Evolutionary conservation across 2,888 invertebrate species (phyloP), one percentile per base, ranked within the genome.

Genomic region (Trichogramma evanescens): DNA sequence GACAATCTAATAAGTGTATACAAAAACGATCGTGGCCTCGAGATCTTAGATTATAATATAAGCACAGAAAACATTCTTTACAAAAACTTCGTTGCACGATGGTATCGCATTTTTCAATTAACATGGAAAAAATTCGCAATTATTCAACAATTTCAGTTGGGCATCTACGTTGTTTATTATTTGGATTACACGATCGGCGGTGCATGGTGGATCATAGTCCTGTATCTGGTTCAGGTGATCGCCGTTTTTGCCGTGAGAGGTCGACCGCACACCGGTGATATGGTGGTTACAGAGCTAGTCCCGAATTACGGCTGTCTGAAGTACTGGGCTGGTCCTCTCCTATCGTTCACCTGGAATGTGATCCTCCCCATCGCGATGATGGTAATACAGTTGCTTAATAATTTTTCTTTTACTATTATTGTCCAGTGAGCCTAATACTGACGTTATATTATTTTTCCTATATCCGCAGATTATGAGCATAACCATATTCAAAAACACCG

Each of bases 341-440:
- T 91, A 38, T 89, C 90, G 4, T 91, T 94, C 73, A 88, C 88
- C 0, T 95, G 94, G 94, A 94, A 91, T 72, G 90, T 94, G 3
- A 81, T 93, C 57, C 78, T 93, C 69, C 93, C 94, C 0, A 89
- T 93, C 56, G 84, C 89, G 6, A 79, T 93, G 56, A 86, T 92
- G 80, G 91, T 93, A 71, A 41, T 50, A 41, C 39, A 39, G 6
- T 43, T 50, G 4, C 6, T 26, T 40, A 55, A 48, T 48, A 48
- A 55, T 40, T 38, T 38, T 5, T 9, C 44, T 44, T 53, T 40
- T 46, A 44, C 43, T 54, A 44, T 13, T 13, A 38, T 48, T 46
- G 39, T 50, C 13, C 1, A 42, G 10, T 45, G 44, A 7, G 1
- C 41, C 48, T 49, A 39, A 13, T 49, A 5, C 39, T n/a, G 42